Base-by-base conservation (phyloP, 2,797 vertebrate species). In the Parotocinclus haroldoi region DNA sequence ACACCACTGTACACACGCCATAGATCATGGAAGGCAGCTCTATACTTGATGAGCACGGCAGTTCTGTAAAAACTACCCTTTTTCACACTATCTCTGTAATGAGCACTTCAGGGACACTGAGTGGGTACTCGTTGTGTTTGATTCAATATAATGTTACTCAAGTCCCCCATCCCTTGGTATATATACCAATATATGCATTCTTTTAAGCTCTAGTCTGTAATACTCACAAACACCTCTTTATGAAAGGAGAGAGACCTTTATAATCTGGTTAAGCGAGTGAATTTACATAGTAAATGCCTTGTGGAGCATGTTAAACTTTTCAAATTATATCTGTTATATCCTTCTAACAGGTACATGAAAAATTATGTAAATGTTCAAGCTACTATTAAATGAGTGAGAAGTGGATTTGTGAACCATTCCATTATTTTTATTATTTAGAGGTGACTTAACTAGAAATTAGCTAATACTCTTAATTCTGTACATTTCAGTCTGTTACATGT, bases 61-160 rank as follows among this genome's bases (percentile, higher is more conserved):
- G 9, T 57, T 27, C 27, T 66, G 27, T 71, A 75, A 75, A 71
- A 67, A 60, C 58, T 70, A 57, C 63, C 66, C 63, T 66, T 62
- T 58, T 74, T 66, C 63, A 16, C 48, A 27, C 62, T 60, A 60
- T 45, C 63, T 60, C 53, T 27, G 63, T 75, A 66, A 71, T 75
- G 73, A 71, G 58, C 52, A 71, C 68, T 66, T 67, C 48, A 67
- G 63, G 68, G 68, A 66, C 46, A 62, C 60, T 54, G 56, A 60
- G 74, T 39, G 62, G 57, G 58, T 58, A 72, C 62, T 51, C 42
- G 56, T 64, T 76, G 66, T 60, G 58, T 66, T 62, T 72, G 58
- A 72, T 76, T 63, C 65, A 58, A 68, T 63, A 44, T 61, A 71
- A 76, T 68, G 74, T 66, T 69, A 58, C 61, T 39, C 16, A 8